Evolutionary conservation across 2,113 vertebrate genomes (phyloP), one percentile per base, ranked within the genome.

Genomic region (Phyllopteryx taeniolatus): DNA sequence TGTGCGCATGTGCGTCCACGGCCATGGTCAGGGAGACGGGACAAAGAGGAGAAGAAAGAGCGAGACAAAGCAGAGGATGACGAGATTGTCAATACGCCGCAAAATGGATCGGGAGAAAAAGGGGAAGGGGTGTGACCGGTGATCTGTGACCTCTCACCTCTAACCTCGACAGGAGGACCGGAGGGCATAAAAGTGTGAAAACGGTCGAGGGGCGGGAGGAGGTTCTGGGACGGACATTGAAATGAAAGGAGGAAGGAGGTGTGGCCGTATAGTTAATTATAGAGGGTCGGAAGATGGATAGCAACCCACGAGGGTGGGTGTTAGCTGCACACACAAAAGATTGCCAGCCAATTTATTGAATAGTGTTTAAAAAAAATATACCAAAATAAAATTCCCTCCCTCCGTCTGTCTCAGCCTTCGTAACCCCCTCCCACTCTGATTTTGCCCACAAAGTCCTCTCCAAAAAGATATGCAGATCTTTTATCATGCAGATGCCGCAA

Each of bases 91-190:
- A 79, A 67, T 82, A 71, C 64, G 75, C 70, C 71, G 61, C n/a
- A 27, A 27, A 35, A 51, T 63, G 54, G 81, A 71, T 8, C 51
- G 35, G 19, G 62, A 19, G 65, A 67, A 71, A 63, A 74, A 61
- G 8, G 71, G 62, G 75, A 72, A 47, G 71, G 46, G 39, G 81
- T 53, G 63, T 53, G 64, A 70, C 61, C 68, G 31, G 51, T 85
- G 83, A 87, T 85, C 78, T 74, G 46, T 74, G 71, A 85, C 84
- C 89, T 83, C 62, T 86, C 76, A 82, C 84, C 86, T 59, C 47
- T 83, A 70, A 85, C 82, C 81, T 71, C 11, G 27, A 54, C 67
- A 54, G 67, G 67, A 42, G 49, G 67, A 13, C 20, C 19, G 67
- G 35, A 39, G 49, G 60, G 63, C 22, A 13, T 69, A 59, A 63